Evolutionary conservation across 2,113 vertebrate genomes (phyloP), one percentile per base, ranked within the genome.

Genomic region (Trichomycterus rosablanca): DNA sequence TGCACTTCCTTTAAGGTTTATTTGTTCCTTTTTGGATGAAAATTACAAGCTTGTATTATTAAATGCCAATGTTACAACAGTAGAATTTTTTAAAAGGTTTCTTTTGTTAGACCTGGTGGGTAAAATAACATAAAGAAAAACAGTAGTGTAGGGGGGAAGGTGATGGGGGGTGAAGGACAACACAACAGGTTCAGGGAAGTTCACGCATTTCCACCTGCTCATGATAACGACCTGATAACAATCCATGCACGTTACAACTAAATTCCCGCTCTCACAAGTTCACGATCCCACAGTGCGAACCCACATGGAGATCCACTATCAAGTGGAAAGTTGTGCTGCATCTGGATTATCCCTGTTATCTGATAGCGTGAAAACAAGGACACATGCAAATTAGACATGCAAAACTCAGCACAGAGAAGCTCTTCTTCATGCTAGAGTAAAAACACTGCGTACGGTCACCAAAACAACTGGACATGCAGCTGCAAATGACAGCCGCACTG

Each of bases 351-450:
- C 18, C 50, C 18, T 49, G 40, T 72, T 26, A 44, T 40, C 56
- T 61, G 76, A 77, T 74, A 74, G 4, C 43, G 78, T 78, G 73
- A 64, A 23, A 56, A 19, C 42, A 60, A 68, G 63, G 42, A 67
- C 58, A 71, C 67, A 82, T 84, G 81, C 81, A 83, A 86, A 83
- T 78, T 51, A 58, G 46, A 9, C 63, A 86, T 80, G 80, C 79
- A 85, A 85, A 86, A 66, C 73, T 68, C 67, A 52, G 3, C 40
- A n/a, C n/a, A n/a, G n/a, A n/a, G n/a, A n/a, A n/a, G 6, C 3
- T 7, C 26, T 5, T 15, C 10, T 20, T 42, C 35, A 30, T 3
- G 23, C 9, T 12, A 37, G 39, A 14, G 37, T 40, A 14, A 5
- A n/a, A n/a, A 55, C 12, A 19, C 20, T 18, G 1, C 1, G 1